Conservation (phyloP, 2,888 invertebrate genomes). For the Gortyna flavago region DNA sequence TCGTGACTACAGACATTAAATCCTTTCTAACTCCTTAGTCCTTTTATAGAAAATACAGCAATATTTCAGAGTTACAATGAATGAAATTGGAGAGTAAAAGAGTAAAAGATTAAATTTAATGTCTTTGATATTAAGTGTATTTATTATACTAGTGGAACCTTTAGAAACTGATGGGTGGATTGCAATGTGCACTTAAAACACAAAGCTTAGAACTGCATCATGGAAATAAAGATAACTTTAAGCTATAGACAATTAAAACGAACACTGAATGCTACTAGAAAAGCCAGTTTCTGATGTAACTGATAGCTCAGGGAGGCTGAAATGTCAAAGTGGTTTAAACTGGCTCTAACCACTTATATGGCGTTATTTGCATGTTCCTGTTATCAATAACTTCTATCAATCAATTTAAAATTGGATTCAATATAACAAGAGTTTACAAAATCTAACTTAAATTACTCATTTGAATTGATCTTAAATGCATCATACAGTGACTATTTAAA, state of each 20-base stretch:
- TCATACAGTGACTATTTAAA: neutral
- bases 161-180: neutral
- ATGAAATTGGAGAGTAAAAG: neutral
- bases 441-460: neutral
- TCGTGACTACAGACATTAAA: slow-evolving; percentile 9
- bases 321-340: slow-evolving; percentile 34
- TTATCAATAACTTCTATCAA: slow-evolving; percentile 29
- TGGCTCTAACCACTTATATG: neutral
- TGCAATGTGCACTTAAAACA: neutral
- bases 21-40: neutral
- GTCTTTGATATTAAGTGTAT: neutral
- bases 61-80: neutral
- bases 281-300: slow-evolving; percentile 38
- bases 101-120: neutral
- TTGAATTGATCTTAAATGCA: neutral
- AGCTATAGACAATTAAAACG: slow-evolving; percentile 19
- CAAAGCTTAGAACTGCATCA: neutral
- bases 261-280: slow-evolving; percentile 24
- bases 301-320: slow-evolving; percentile 7
- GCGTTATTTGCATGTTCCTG: neutral
- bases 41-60: neutral
- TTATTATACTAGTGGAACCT: neutral
- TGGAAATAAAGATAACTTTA: slow-evolving; percentile 5
- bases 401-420: slow-evolving; percentile 28
- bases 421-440: slow-evolving; percentile 4